Evolutionary conservation across 2,113 vertebrate species (phyloP), one percentile per base, ranked within the genome.

Genomic region (Oxyruncus cristatus): DNA sequence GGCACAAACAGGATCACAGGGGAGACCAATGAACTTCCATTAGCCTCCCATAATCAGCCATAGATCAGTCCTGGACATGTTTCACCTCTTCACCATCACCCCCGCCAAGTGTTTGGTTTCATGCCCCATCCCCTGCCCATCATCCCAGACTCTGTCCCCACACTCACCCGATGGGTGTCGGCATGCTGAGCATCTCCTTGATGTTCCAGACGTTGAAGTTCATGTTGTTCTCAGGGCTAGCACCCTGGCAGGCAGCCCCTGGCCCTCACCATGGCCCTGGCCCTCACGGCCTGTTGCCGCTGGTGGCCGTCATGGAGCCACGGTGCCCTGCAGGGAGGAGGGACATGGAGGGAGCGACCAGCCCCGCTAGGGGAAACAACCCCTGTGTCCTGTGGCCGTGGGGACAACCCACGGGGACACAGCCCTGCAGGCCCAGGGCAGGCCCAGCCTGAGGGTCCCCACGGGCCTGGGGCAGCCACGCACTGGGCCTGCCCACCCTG

Each of bases 111-210:
- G 35, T 42, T 68, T 41, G 20, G 46, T 53, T 37, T 63, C 26
- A 62, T 8, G 33, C 10, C 32, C 49, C 35, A 3, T 41, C 5
- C 7, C 35, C 10, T 70, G 17, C 42, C 41, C 41, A 33, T 37
- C 8, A 74, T 10, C 44, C 68, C 59, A 7, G 4, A 5, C 8
- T 35, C 39, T 6, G 1, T 0, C 2, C 46, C 44, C 53, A 30
- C 11, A 47, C 96, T 97, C 49, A 99, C 99, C 98, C 98, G 1
- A 94, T 94, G 92, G 97, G 97, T 66, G 97, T 93, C 0, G 99
- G 98, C 39, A 98, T 98, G 94, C 82, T 99, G 94, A 99, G 90
- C 97, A 99, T 98, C 77, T 99, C 99, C 96, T 99, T 99, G 85
- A 99, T 98, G 94, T 98, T 99, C 98, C 98, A 99, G 35, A 98